These are phyloP conservation scores for Nannoperca obscura DNA, from an alignment of 2,797 vertebrate genomes.

Conservation along the genomic window DNA sequence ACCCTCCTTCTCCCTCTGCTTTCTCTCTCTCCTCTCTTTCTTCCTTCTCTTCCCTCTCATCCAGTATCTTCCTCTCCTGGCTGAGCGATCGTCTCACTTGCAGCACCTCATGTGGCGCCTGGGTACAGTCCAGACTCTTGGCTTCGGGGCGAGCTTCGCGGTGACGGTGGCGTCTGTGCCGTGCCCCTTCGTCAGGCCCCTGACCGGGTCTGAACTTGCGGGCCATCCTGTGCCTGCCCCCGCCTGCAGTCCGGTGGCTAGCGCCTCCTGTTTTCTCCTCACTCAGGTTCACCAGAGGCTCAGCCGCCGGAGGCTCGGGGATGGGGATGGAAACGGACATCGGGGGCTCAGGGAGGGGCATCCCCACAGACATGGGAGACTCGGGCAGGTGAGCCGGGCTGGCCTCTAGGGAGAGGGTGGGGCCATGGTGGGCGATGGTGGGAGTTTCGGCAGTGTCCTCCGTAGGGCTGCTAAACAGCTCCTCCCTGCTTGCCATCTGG, in stretches of 20 bases:
- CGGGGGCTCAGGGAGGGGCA: constrained; percentile 81
- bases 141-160: constrained; percentile 86
- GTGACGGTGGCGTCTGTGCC: constrained; percentile 92
- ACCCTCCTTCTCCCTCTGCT: constrained; percentile 58
- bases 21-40: constrained; percentile 77
- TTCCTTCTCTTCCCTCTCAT: constrained; percentile 84
- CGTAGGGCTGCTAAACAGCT: constrained; percentile 85
- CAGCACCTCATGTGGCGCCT: constrained; percentile 70
- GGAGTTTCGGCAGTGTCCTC: constrained; percentile 84
- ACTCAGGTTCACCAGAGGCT: constrained; percentile 71
- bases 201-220: constrained; percentile 89
- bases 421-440: constrained; percentile 62
- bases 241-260: constrained; percentile 80
- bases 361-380: constrained; percentile 84
- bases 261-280: constrained; percentile 76
- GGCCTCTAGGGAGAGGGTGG: constrained; percentile 72
- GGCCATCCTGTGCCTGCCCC: constrained; percentile 86
- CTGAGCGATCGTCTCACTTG: constrained; percentile 83
- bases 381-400: constrained; percentile 83
- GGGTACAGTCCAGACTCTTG: constrained; percentile 78
- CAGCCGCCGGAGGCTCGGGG: constrained; percentile 76
- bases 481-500: constrained; percentile 96
- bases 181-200: constrained; percentile 85
- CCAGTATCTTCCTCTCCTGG: constrained; percentile 86
- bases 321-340: constrained; percentile 84